Evolutionary conservation across 2,113 vertebrate genomes (phyloP), one percentile per base, ranked within the genome.

Genomic region (Tenrec ecaudatus): DNA sequence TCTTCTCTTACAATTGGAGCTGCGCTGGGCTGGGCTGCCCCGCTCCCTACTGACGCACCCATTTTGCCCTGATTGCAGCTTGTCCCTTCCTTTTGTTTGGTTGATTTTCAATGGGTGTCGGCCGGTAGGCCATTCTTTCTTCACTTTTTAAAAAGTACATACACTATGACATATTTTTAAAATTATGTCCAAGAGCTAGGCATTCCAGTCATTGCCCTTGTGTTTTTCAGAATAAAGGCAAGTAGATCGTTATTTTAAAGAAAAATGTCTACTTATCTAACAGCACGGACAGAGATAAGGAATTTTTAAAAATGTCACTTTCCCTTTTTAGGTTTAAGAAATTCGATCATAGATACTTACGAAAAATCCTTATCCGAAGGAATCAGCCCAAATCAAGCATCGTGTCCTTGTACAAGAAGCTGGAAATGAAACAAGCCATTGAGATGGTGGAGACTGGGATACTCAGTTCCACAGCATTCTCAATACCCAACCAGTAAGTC

Each of bases 371-470:
- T 77, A 99, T 99, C 94, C 97, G 98, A 93, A 98, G 99, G 89
- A 98, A 98, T 85, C 97, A 98, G 23, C 98, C 99, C 0, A 99
- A 99, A 97, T 99, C 99, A 58, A 99, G 99, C 79, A 98, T 99
- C 17, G 98, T 99, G 86, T 98, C 99, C 7, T 94, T 99, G 82
- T 99, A 99, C 95, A 99, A 99, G 96, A 99, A 99, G 96, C 98
- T 99, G 96, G 99, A 99, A 96, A 98, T 99, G 96, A 99, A 99
- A 96, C 98, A 99, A 89, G 99, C 99, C 58, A 98, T 99, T 9
- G 98, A 99, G 97, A 98, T 99, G 98, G 98, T 98, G 66, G 99
- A 99, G 93, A 98, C 97, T 0, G 98, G 98, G 20, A 95, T 97
- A 31, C 97, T 98, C 71, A 98, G 96, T 4, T 96, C 98, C 12